These are phyloP conservation scores for Glossophaga mutica DNA, from an alignment of 2,797 vertebrate species.

Conservation along the genomic window DNA sequence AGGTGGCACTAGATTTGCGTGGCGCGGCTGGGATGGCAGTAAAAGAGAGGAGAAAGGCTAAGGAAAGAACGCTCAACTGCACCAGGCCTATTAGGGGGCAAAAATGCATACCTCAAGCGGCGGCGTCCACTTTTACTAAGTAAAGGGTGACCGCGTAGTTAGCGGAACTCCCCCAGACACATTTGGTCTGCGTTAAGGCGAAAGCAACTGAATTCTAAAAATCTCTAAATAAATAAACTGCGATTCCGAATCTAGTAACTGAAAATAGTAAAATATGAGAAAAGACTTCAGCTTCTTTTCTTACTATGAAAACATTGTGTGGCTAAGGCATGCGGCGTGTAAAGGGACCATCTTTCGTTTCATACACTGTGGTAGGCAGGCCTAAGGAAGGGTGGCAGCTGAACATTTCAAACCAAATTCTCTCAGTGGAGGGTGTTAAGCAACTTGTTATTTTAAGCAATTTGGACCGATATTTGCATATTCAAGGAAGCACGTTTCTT, in stretches of 20 bases:
- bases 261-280: neutral
- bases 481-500: constrained; percentile 38
- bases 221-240: neutral
- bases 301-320: neutral
- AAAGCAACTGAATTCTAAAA: neutral
- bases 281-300: neutral
- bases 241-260: neutral
- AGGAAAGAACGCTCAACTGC: neutral
- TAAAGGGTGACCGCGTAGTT: neutral
- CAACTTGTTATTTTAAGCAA: constrained; percentile 68
- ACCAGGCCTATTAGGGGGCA: neutral
- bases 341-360: neutral
- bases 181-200: neutral
- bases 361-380: neutral
- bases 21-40: neutral
- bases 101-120: neutral
- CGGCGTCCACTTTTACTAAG: neutral
- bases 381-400: neutral
- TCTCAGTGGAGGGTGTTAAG: constrained; percentile 35
- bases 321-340: neutral
- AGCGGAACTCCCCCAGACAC: neutral
- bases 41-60: neutral
- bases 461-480: constrained; percentile 66
- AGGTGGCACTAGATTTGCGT: neutral
- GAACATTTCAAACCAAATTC: constrained; percentile 35